Evolutionary conservation across 2,797 vertebrate species (phyloP).

Genomic region (Trachops cirrhosus): DNA sequence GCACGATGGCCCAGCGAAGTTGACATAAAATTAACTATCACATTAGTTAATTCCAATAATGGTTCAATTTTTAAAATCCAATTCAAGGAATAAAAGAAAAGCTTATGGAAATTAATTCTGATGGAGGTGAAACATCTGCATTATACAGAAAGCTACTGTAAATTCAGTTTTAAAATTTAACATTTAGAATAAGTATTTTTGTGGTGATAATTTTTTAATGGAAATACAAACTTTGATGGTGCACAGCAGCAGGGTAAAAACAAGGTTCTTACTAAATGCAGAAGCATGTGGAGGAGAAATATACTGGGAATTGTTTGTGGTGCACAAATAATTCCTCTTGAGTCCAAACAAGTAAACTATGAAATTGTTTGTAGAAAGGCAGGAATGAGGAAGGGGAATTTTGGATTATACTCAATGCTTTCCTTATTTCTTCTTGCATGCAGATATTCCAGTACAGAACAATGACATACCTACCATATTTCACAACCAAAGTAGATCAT

Average conservation of each 20-base stretch:
- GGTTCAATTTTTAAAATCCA: background rate
- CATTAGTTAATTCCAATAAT: conserved; percentile 2
- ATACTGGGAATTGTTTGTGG: background rate
- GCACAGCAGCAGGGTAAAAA: background rate
- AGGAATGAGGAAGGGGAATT: background rate
- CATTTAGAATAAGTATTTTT: background rate
- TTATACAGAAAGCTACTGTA: background rate
- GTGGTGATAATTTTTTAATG: background rate
- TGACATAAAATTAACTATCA: conserved; percentile 38
- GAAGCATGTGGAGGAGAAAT: background rate
- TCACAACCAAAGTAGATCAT: background rate
- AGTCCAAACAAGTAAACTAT: conserved; percentile 5
- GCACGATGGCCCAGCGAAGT: background rate
- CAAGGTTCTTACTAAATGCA: conserved; percentile 32
- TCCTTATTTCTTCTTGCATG: background rate
- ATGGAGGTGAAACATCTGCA: background rate
- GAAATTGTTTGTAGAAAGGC: conserved; percentile 22
- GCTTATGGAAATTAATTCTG: background rate
- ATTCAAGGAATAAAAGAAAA: conserved; percentile 14
- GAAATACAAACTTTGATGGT: background rate
- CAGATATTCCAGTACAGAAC: background rate
- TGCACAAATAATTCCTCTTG: conserved; percentile 8
- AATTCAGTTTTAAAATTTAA: conserved; percentile 17
- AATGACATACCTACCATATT: background rate
- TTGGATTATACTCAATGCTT: background rate